phyloP scores from a whole-genome alignment of 2,888 invertebrate species.

The Noctua janthe region DNA sequence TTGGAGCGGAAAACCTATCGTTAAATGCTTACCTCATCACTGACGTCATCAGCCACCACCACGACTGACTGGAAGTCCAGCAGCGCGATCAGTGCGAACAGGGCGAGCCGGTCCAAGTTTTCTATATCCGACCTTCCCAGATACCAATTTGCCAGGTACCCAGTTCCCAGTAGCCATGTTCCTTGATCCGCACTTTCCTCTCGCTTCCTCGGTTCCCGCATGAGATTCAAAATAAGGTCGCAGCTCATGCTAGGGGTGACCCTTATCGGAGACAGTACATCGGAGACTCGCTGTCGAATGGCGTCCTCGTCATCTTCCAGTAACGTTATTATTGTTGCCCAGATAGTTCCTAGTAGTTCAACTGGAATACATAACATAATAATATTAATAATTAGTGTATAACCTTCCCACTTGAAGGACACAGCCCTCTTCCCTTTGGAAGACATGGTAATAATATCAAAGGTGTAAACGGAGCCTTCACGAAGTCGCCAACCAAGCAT shows the following conservation, averaged over 20 bases:
- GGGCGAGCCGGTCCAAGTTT: slow-evolving; percentile 23
- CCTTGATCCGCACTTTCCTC: slow-evolving; percentile 5
- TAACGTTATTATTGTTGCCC: slow-evolving; percentile 84
- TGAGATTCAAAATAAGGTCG: background rate
- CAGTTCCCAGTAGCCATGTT: background rate
- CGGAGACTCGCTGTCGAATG: slow-evolving; percentile 78
- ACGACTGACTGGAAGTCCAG: slow-evolving; percentile 81
- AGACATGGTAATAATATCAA: background rate
- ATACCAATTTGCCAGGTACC: background rate
- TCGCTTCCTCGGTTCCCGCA: background rate
- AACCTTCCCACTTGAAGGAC: background rate
- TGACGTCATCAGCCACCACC: slow-evolving; percentile 75
- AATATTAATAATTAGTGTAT: background rate
- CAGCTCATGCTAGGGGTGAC: slow-evolving; percentile 36
- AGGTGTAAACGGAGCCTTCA: background rate
- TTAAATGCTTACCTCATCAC: slow-evolving; percentile 76
- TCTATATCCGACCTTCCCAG: background rate
- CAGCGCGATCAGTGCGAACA: slow-evolving; percentile 75
- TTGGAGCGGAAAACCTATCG: background rate
- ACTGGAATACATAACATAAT: slow-evolving; percentile 71
- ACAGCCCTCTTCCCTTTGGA: background rate
- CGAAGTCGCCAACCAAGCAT: background rate
- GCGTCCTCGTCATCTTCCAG: slow-evolving; percentile 88
- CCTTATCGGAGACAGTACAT: slow-evolving; percentile 47
- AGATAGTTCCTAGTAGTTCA: slow-evolving; percentile 76